Evolutionary conservation across 2,797 vertebrate species (phyloP), one percentile per base, ranked within the genome.

Genomic region (Mormyrops boulengeri): DNA sequence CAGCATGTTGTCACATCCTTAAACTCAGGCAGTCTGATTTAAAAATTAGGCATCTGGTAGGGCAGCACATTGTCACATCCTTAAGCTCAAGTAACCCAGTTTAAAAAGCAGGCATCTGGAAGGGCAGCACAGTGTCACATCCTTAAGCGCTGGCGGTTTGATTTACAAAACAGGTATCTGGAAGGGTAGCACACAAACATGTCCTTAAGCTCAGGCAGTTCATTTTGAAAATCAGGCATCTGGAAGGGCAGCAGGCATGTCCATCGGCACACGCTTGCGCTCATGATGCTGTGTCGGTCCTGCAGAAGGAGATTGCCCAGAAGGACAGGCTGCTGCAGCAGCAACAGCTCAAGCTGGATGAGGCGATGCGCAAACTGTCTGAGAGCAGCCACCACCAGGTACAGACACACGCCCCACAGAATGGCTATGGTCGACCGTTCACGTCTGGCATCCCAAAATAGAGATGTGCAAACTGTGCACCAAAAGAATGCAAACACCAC

Each of bases 321-420:
- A 99, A 98, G 93, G 98, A 99, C 8, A 93, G 97, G 73, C 95
- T 97, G 7, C 84, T 99, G 88, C 98, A 98, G 92, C 98, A 99
- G 91, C 96, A 97, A 88, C 98, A 98, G 93, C 94, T 90, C 91
- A 98, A 97, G 91, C 93, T 99, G 91, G 98, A 99, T 12, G 98
- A 99, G 89, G 94, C 95, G 85, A 95, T 96, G 60, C 94, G 95
- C 88, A 98, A 97, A 94, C 95, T 97, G 62, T 97, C 96, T 0
- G 97, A 98, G 92, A 96, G 94, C 91, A 97, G 91, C 93, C 96
- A 96, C 92, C 96, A 97, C 87, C 96, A 97, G 95, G 97, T 98
- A 95, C 89, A 92, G 73, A 47, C 60, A 8, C 6, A 62, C 41
- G 34, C 8, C 30, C 66, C 30, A 17, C 66, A 73, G 66, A 73